These are phyloP conservation scores for Pheosia tremula DNA, from an alignment of 2,888 invertebrate species.

Conservation along the genomic window DNA sequence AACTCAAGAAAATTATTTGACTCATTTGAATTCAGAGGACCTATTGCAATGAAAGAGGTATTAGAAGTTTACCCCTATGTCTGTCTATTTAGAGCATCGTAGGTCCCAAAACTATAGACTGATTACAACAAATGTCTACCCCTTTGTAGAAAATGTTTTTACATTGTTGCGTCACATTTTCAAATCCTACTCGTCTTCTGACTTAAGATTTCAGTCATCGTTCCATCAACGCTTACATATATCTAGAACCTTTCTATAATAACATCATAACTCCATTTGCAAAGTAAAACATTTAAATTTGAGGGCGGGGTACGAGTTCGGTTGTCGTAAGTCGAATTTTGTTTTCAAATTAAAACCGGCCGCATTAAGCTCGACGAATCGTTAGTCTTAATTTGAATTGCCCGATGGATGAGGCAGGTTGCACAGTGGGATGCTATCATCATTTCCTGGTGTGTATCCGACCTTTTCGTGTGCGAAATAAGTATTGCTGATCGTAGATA, in stretches of 20 bases:
- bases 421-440: slow-evolving; percentile 13
- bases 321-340: slow-evolving; percentile 68
- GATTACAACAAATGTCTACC: too few relatives aligned
- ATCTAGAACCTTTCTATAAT: slow-evolving; percentile 21
- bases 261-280: slow-evolving; percentile 35
- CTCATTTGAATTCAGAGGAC: too few relatives aligned
- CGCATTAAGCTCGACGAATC: slow-evolving; percentile 70
- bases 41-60: too few relatives aligned
- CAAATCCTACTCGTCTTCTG: too few relatives aligned
- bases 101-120: too few relatives aligned
- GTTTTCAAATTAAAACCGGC: slow-evolving; percentile 75
- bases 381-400: slow-evolving; percentile 80
- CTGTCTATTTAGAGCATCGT: too few relatives aligned
- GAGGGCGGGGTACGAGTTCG: slow-evolving; percentile 19
- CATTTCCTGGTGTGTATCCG: background rate
- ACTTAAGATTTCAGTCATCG: too few relatives aligned
- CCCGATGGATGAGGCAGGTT: slow-evolving; percentile 16
- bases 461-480: background rate
- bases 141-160: too few relatives aligned
- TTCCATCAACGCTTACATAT: background rate
- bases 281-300: slow-evolving; percentile 34
- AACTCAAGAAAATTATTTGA: too few relatives aligned
- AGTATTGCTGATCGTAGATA: background rate
- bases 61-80: too few relatives aligned
- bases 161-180: too few relatives aligned